Conservation (phyloP, 2,888 invertebrate species). For the Conomelus anceps region DNA sequence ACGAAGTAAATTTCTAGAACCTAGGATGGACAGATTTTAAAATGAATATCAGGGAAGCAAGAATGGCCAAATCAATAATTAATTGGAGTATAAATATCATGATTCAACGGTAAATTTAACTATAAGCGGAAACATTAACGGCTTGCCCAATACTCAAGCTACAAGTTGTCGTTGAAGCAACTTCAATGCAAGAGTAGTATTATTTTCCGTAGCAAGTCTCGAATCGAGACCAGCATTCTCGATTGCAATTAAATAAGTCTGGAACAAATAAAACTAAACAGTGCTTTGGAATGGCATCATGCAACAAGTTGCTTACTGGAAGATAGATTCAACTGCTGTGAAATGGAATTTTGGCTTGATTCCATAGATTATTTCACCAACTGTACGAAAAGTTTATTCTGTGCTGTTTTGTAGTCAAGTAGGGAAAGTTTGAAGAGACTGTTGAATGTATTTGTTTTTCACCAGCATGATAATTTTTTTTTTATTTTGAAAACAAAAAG, state of each 20-base stretch:
- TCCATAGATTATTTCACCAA: not conserved
- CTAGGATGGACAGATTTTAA: too few relatives aligned
- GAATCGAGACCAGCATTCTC: not conserved
- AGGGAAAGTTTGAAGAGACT: not conserved
- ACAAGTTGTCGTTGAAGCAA: not conserved
- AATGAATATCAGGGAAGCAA: too few relatives aligned
- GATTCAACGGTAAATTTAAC: too few relatives aligned
- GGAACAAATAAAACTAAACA: not conserved
- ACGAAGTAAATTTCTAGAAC: too few relatives aligned
- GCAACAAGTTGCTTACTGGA: not conserved
- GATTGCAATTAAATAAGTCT: not conserved
- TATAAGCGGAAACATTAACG: too few relatives aligned
- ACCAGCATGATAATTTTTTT: not conserved
- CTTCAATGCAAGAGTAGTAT: not conserved
- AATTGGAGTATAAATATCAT: too few relatives aligned
- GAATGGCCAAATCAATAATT: too few relatives aligned
- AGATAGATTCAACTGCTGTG: not conserved
- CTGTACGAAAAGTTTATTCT: not conserved
- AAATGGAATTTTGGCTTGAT: not conserved
- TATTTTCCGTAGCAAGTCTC: not conserved
- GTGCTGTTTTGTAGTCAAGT: not conserved
- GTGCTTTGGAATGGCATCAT: not conserved
- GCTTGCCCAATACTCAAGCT: not conserved
- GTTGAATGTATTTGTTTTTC: not conserved
- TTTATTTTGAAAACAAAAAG: not conserved